Conservation (phyloP, 2,888 invertebrate species). For the Timema cristinae region DNA sequence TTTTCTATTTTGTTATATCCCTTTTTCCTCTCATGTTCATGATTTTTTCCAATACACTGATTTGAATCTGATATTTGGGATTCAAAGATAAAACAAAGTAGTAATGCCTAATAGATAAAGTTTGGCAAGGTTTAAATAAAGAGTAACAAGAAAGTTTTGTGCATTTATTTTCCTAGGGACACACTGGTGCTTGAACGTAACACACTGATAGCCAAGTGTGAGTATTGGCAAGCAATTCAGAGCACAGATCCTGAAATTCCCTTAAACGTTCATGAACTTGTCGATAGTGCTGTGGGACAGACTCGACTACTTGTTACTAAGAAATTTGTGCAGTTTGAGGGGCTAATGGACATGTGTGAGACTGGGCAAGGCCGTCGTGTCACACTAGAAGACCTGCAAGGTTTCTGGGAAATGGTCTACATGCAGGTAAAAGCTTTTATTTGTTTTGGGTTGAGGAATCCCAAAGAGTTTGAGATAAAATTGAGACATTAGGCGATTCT, state of each 20-base stretch:
- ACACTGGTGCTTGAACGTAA: not conserved
- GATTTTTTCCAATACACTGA: too few species aligned
- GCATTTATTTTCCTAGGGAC: too few species aligned
- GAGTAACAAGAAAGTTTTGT: too few species aligned
- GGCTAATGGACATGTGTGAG: not conserved
- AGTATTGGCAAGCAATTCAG: conserved; percentile 1
- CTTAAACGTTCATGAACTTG: not conserved
- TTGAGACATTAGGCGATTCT: too few species aligned
- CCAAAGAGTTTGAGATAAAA: too few species aligned
- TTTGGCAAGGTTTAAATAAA: too few species aligned
- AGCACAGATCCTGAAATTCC: not conserved
- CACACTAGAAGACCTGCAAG: conserved; percentile 6
- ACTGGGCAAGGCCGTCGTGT: not conserved
- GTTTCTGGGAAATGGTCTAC: conserved; percentile 7
- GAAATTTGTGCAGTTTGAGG: conserved; percentile 10
- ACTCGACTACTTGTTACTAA: not conserved
- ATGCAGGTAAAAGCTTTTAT: not conserved
- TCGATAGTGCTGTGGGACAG: conserved; percentile 6
- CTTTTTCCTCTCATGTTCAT: too few species aligned
- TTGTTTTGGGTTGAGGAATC: too few species aligned
- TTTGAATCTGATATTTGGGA: too few species aligned
- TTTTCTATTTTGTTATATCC: too few species aligned
- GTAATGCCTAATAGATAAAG: too few species aligned
- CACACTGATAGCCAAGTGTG: not conserved
- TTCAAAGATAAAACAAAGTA: too few species aligned